A percentile compares a stretch with the other conserved stretches of the same genome.
Evolutionary conservation across 1,140 invertebrate species (phyloP).

Genomic region (Adelges cooleyi): DNA sequence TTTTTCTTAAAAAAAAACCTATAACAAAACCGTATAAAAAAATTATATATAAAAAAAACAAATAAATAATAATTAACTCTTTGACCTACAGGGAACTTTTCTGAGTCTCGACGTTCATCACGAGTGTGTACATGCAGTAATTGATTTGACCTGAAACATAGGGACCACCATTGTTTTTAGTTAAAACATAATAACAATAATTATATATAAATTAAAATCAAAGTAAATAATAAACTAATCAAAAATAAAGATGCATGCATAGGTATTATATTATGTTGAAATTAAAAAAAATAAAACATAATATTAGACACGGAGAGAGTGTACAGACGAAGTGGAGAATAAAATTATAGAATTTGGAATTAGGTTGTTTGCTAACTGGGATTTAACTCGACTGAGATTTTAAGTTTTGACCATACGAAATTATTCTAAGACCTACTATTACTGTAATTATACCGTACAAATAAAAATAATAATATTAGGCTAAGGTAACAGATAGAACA

Average conservation of each 20-base stretch:
- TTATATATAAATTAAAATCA: not conserved
- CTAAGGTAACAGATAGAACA: too few relatives aligned
- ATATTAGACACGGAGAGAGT: too few relatives aligned
- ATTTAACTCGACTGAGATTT: too few relatives aligned
- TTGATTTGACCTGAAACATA: slow-evolving; percentile 25
- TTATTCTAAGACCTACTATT: too few relatives aligned
- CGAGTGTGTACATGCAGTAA: not conserved
- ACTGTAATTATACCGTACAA: too few relatives aligned
- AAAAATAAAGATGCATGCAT: not conserved
- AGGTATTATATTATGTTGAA: too few relatives aligned
- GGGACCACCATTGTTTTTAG: not conserved
- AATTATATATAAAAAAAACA: slow-evolving; percentile 15
- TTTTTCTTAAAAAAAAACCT: slow-evolving; percentile 7
- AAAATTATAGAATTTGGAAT: too few relatives aligned
- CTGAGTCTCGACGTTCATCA: not conserved
- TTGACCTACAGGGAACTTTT: slow-evolving; percentile 15
- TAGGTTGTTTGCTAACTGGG: too few relatives aligned
- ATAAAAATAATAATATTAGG: too few relatives aligned
- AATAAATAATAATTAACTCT: slow-evolving; percentile 28
- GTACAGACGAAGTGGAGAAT: too few relatives aligned
- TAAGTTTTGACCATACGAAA: too few relatives aligned
- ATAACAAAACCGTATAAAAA: slow-evolving; percentile 20
- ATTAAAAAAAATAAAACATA: too few relatives aligned
- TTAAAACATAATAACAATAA: not conserved
- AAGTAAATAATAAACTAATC: slow-evolving; percentile 3